Evolutionary conservation across 2,888 invertebrate genomes (phyloP), one percentile per base, ranked within the genome.

Genomic region (Sarcophaga carnaria): DNA sequence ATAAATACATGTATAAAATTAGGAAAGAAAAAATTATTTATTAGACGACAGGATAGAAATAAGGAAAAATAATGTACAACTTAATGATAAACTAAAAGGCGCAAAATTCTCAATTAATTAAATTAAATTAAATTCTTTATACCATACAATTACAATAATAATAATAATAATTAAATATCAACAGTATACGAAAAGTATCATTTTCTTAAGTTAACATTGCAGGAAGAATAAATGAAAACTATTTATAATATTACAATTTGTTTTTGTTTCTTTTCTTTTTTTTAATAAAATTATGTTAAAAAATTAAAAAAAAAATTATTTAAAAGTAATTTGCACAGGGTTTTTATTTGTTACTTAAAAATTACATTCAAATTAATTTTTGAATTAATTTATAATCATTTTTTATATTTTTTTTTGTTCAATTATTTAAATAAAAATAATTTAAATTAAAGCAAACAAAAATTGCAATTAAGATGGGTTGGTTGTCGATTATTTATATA

Each of bases 321-420:
- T 82, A 74, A 88, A 88, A 86, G 83, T 89, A 88, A 84, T 89
- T 88, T 89, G 87, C 85, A 85, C 81, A 88, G 82, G 83, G 85
- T 85, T 81, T 83, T 87, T 37, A 37, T 86, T 86, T 76, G 54
- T 84, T 86, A 87, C 87, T 87, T 84, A 87, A 77, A 66, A 76
- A 20, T 45, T 85, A 88, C 67, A 80, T 85, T 88, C 72, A 20
- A 70, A 47, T 75, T 67, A 67, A 12, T 81, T 47, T 20, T 75
- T 69, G 80, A 69, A 60, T 66, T 71, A n/a, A 27, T 59, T 49
- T 64, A 63, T 60, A 27, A 72, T 69, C 20, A 77, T 49, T 49
- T 49, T 49, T 11, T 49, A 11, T 49, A 11, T 14, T 49, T 71
- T n/a, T 27, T 62, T 71, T 79, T 60, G 10, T 74, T 75, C 22